These are phyloP conservation scores for Sciurus vulgaris DNA, from an alignment of 2,797 vertebrate genomes.

Conservation along the genomic window DNA sequence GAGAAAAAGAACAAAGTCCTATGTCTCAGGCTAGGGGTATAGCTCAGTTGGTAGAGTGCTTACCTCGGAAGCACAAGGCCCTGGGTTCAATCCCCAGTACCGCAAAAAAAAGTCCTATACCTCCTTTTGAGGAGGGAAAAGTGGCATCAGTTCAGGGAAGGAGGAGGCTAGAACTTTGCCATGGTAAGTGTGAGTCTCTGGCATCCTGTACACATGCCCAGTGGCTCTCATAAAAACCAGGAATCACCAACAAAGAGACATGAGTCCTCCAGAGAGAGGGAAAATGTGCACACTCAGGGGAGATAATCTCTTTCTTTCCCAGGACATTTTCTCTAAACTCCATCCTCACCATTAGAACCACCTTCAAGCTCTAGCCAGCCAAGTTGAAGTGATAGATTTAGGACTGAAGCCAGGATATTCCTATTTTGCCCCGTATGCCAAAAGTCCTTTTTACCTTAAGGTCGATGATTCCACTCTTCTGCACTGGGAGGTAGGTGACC, in stretches of 20 bases:
- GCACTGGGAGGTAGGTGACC: conserved; percentile 95
- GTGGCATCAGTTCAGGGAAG: not conserved
- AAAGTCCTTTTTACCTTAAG: conserved; percentile 90
- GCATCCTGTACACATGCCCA: not conserved
- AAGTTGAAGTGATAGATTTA: not conserved
- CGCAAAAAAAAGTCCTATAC: too few species aligned
- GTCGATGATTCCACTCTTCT: conserved; percentile 94
- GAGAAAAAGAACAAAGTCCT: too few species aligned
- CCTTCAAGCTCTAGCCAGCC: not conserved
- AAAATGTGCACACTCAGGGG: not conserved
- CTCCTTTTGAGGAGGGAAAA: not conserved
- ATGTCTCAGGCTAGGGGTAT: not conserved
- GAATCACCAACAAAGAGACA: conserved; percentile 20
- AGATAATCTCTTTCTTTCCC: not conserved
- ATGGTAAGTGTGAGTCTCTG: not conserved
- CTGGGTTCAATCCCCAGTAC: too few species aligned
- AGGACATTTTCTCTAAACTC: not conserved
- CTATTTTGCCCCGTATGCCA: not conserved
- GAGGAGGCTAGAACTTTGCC: not conserved
- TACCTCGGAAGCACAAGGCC: not conserved
- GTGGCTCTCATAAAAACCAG: not conserved
- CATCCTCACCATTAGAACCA: not conserved
- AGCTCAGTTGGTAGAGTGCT: not conserved
- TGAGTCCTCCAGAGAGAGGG: conserved; percentile 23
- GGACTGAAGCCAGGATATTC: not conserved